Percentiles rank a stretch among this genome's conserved stretches.
Conservation (phyloP, 1,140 invertebrate species). For the Idris sp. region DNA sequence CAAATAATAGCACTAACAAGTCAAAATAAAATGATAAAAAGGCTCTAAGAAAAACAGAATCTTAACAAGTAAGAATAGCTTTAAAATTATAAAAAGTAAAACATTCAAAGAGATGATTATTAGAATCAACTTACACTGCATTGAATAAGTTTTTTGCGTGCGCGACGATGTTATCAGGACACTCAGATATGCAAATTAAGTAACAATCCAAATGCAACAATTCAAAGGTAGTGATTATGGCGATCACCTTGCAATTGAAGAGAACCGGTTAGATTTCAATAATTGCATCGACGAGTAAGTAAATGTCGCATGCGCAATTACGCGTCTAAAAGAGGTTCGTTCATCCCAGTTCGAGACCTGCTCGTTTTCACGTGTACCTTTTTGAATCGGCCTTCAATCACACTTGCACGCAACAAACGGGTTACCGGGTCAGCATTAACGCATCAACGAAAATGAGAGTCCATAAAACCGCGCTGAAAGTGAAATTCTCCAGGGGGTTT, state of each 20-base stretch:
- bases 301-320: slow-evolving; percentile 50
- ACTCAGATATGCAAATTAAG: slow-evolving; percentile 34
- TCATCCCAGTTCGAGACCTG: slow-evolving; percentile 32
- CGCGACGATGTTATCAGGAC: slow-evolving; percentile 20
- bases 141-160: too few relatives aligned
- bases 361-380: slow-evolving; percentile 43
- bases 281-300: slow-evolving; percentile 37
- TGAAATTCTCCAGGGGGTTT: slow-evolving; percentile 30
- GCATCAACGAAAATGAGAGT: slow-evolving; percentile 55
- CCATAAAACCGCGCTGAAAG: slow-evolving; percentile 55
- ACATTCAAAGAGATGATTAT: too few relatives aligned
- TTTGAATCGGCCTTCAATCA: slow-evolving; percentile 55
- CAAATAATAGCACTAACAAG: too few relatives aligned
- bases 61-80: too few relatives aligned
- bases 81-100: too few relatives aligned
- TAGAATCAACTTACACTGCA: too few relatives aligned
- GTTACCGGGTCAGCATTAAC: slow-evolving; percentile 62
- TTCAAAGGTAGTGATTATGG: slow-evolving; percentile 38
- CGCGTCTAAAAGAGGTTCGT: slow-evolving; percentile 19
- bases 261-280: slow-evolving; percentile 49
- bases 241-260: slow-evolving; percentile 43
- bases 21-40: too few relatives aligned
- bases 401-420: slow-evolving; percentile 45
- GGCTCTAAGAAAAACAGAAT: too few relatives aligned
- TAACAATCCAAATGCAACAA: slow-evolving; percentile 32